Evolutionary conservation across 2,888 invertebrate species (phyloP), one percentile per base, ranked within the genome.

Genomic region (Eumacrocentrus americanus): DNA sequence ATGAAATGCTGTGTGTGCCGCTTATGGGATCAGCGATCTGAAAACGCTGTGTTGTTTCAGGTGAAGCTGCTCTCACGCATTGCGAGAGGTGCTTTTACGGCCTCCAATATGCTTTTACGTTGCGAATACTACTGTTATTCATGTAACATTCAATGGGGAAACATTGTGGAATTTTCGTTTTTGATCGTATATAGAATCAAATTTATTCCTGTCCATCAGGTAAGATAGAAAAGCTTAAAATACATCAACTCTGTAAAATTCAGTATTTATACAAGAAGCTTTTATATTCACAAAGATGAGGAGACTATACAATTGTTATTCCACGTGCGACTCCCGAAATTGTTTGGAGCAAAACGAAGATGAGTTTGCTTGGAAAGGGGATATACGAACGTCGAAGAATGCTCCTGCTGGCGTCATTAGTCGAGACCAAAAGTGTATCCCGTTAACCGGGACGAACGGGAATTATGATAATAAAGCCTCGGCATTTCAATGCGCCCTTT

Each of bases 11-110:
- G 9, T 29, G 72, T 68, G 51, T 57, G 57, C 61, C 75, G 77
- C 75, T 77, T 78, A 76, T 76, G 72, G 77, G 78, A 78, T 78
- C 79, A 78, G 74, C 73, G 78, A 80, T 79, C 79, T 76, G 80
- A 77, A 80, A 67, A 80, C 76, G 74, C 74, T 73, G 72, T 80
- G 80, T 80, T 80, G 77, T 80, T 80, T 79, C 80, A 80, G 80
- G 79, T 80, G 80, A 78, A 69, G 69, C 66, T 66, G 70, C 74
- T 79, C 78, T 76, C 79, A 77, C 76, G 73, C 73, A n/a, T n/a
- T n/a, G 67, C 29, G 34, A 4, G 29, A 29, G 29, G 9, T 29
- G 29, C 29, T 29, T 29, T 29, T 29, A 29, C 29, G 40, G 53
- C 35, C 37, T 53, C 25, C 23, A 46, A 25, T 25, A 23, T 60